Evolutionary conservation across 1,140 invertebrate genomes (phyloP).

Genomic region (Drosophila nebulosa): DNA sequence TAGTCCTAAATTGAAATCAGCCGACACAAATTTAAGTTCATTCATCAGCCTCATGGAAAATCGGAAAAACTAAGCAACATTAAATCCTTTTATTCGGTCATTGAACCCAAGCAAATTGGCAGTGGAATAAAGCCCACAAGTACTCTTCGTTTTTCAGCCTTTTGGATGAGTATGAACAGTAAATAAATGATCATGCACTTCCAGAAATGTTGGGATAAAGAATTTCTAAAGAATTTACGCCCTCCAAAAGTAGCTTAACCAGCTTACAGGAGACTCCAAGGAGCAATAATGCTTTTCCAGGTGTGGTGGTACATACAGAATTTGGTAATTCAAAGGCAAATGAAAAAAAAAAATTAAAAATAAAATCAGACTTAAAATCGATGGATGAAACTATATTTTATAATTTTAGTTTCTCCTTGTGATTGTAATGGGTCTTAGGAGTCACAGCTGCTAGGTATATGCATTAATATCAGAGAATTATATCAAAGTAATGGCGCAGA

Average conservation of each 20-base stretch:
- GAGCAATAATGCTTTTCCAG: slow-evolving; percentile 28
- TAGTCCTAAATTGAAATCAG: neutral
- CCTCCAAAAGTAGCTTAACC: neutral
- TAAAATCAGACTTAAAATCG: too few species aligned
- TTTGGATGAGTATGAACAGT: slow-evolving; percentile 32
- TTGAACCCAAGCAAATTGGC: neutral
- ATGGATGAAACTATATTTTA: too few species aligned
- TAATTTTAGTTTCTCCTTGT: slow-evolving; percentile 57
- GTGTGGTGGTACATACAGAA: slow-evolving; percentile 37
- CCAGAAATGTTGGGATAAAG: slow-evolving; percentile 6
- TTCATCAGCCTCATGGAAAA: neutral
- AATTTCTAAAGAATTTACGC: neutral
- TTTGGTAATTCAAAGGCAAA: slow-evolving; percentile 58
- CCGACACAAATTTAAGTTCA: too few species aligned
- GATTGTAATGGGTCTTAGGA: slow-evolving; percentile 71
- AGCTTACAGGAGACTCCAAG: neutral
- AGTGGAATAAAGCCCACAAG: slow-evolving; percentile 16
- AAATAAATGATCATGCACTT: slow-evolving; percentile 12
- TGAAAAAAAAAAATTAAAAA: too few species aligned
- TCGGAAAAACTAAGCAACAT: neutral
- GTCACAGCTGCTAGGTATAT: slow-evolving; percentile 58
- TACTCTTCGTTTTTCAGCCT: slow-evolving; percentile 21
- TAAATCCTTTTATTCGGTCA: neutral
- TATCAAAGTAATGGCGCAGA: too few species aligned
- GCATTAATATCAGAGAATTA: slow-evolving; percentile 52